Conservation (phyloP, 2,797 vertebrate genomes). For the Nothura maculosa region DNA sequence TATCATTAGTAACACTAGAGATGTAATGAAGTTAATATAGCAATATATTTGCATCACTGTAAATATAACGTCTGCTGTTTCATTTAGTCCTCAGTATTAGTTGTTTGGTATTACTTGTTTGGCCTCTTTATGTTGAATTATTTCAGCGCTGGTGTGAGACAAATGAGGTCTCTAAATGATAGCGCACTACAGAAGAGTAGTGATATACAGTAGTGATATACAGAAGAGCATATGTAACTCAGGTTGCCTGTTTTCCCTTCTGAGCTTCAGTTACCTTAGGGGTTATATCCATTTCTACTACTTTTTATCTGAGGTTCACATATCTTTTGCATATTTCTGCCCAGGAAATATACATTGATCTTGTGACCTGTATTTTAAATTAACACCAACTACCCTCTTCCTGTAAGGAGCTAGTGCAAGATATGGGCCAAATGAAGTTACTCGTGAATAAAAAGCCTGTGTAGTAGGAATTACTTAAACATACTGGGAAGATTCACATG, state of each 20-base stretch:
- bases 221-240: no score
- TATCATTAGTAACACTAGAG: neutral
- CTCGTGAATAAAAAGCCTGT: conserved; percentile 22
- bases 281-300: neutral
- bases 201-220: no score
- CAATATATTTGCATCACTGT: neutral
- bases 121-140: neutral
- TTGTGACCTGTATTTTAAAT: neutral
- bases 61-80: neutral
- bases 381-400: neutral
- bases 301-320: neutral
- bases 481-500: neutral
- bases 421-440: conserved; percentile 11
- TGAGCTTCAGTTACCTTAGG: neutral
- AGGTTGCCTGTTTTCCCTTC: neutral
- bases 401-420: neutral
- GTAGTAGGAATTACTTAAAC: conserved; percentile 32
- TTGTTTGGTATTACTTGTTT: neutral
- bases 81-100: neutral
- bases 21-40: neutral
- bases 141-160: neutral
- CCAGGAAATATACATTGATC: neutral
- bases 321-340: neutral
- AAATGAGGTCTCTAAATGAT: neutral
- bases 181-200: neutral